Percentiles rank a stretch among this genome's conserved stretches.
Evolutionary conservation across 37 sponge, comb jelly and placozoan genomes (phyloP).

Genomic region (Cladorhizidae sp.): DNA sequence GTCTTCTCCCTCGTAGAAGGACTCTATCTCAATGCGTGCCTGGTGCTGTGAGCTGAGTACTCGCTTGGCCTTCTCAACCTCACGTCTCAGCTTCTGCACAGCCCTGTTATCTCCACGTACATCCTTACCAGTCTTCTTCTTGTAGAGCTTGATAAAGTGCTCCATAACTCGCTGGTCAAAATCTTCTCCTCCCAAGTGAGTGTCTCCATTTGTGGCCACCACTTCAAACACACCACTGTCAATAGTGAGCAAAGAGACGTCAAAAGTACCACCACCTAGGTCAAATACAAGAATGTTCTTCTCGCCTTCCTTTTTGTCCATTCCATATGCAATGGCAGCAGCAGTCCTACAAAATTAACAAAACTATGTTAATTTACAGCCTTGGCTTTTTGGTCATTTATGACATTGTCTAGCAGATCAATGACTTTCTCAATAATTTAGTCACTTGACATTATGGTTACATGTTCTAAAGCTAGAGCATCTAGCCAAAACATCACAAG

Average conservation of each 20-base stretch:
- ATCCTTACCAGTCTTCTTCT: conserved; percentile 99
- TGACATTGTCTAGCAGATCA: not conserved
- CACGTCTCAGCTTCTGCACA: conserved; percentile 97
- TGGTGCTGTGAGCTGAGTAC: conserved; percentile 95
- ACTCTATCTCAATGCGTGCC: conserved; percentile 94
- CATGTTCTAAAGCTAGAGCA: no score
- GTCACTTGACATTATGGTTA: no score
- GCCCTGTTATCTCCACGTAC: conserved; percentile 93
- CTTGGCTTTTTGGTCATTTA: not conserved
- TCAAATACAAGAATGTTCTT: conserved; percentile 99
- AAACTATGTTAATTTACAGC: not conserved
- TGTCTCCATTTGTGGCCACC: conserved; percentile 99
- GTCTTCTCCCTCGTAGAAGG: conserved; percentile 96
- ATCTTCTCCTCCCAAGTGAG: conserved; percentile 99
- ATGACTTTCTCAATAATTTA: no score
- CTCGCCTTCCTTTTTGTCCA: conserved; percentile 98
- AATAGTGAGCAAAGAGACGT: conserved; percentile 97
- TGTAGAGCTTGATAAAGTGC: conserved; percentile 99
- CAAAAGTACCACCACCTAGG: conserved; percentile 98
- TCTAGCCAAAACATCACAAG: no score
- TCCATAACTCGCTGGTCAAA: conserved; percentile 99
- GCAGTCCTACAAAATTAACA: conserved; percentile 72
- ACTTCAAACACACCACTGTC: conserved; percentile 99
- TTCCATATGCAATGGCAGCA: conserved; percentile 98
- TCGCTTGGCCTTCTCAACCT: conserved; percentile 99